Conservation (phyloP, 2,797 vertebrate species). For the Phoxinus dragarum region DNA sequence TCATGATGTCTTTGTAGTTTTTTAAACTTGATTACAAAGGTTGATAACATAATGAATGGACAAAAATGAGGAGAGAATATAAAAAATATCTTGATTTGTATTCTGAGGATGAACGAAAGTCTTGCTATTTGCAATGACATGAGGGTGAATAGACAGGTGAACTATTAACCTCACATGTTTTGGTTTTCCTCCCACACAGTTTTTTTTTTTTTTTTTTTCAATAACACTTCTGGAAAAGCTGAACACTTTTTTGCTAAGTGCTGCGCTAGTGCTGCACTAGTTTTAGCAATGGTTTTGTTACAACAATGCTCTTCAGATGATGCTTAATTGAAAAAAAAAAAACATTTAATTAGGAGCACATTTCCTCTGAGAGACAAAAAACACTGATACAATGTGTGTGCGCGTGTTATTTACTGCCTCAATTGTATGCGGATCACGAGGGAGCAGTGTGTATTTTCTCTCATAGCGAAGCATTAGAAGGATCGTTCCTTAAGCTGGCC, state of each 20-base stretch:
- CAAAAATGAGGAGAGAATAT: not conserved
- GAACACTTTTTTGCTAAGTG: not conserved
- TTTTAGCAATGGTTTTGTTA: constrained; percentile 13
- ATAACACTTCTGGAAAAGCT: not conserved
- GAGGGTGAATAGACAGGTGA: not conserved
- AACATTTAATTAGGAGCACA: constrained; percentile 43
- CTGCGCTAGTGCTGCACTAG: constrained; percentile 17
- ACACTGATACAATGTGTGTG: constrained; percentile 4
- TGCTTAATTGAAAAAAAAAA: constrained; percentile 21
- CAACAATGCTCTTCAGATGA: constrained; percentile 39
- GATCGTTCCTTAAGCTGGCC: constrained; percentile 31
- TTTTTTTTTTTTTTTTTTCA: not conserved
- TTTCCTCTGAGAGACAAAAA: constrained; percentile 14
- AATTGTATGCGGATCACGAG: not conserved
- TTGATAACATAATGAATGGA: not conserved
- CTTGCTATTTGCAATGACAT: not conserved
- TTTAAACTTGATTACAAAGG: not conserved
- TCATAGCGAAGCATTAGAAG: constrained; percentile 25
- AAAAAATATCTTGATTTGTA: not conserved
- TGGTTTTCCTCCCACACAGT: not conserved
- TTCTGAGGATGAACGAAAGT: not conserved
- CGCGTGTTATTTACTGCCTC: constrained; percentile 3
- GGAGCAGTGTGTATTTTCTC: constrained; percentile 25
- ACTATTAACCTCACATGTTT: not conserved
- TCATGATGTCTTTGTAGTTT: not conserved